Percentiles rank a stretch among this genome's conserved stretches.
phyloP scores from a whole-genome alignment of 2,888 invertebrate species.

The Cartodere bifasciata region DNA sequence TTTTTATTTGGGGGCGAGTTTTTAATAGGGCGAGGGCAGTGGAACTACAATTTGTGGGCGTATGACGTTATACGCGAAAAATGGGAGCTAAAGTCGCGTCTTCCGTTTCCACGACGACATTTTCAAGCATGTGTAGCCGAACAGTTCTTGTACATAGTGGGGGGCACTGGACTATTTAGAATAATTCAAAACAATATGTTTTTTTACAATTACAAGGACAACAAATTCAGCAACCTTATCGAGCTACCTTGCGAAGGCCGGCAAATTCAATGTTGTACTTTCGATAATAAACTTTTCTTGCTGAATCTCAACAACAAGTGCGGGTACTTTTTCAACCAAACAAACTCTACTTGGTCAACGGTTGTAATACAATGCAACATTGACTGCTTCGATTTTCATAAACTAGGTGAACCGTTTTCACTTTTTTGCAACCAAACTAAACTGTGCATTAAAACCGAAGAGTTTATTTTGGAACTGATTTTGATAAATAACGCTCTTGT shows the following conservation, averaged over 20 bases:
- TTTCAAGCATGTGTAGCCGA: constrained; percentile 28
- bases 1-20: constrained; percentile 31
- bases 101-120: constrained; percentile 28
- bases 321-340: constrained; percentile 22
- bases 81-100: constrained; percentile 26
- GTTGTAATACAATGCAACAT: too few relatives aligned
- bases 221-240: constrained; percentile 23
- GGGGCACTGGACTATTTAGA: constrained; percentile 28
- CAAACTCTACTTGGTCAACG: constrained; percentile 15
- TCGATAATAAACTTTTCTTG: constrained; percentile 23
- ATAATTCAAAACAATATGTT: constrained; percentile 28
- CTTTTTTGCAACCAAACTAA: too few relatives aligned
- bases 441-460: constrained; percentile 14
- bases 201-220: constrained; percentile 26
- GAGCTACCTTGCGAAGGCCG: constrained; percentile 21
- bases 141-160: constrained; percentile 28
- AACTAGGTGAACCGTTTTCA: too few relatives aligned
- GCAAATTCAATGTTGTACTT: constrained; percentile 26
- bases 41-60: constrained; percentile 29
- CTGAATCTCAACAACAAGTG: constrained; percentile 21
- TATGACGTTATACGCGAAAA: constrained; percentile 26
- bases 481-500: constrained; percentile 3
- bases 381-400: too few relatives aligned
- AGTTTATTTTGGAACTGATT: constrained; percentile 14
- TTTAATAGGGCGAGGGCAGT: constrained; percentile 25